Base-by-base conservation (phyloP, 1,140 invertebrate genomes). In the Chelonus insularis region DNA sequence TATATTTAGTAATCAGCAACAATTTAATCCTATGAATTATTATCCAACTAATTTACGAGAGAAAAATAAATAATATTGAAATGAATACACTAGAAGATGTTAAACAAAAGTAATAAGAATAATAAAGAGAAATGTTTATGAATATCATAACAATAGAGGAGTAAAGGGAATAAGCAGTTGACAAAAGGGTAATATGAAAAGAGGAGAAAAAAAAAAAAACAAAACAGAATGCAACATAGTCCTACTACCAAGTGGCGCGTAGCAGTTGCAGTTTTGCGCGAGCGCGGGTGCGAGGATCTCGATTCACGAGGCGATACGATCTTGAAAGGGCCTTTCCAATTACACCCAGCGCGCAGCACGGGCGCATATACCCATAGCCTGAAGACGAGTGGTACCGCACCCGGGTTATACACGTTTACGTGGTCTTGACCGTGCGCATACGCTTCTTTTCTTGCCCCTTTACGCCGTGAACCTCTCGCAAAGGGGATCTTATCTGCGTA, bases 401-500 rank as follows among this genome's bases (percentile, higher is more conserved):
- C 52, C 41, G 60, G 43, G 54, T 51, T 62, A 60, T 52, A 60
- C 23, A 23, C 23, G 55, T 56, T 23, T 18, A 45, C 41, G 41
- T 23, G 12, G 14, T 18, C 14, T 45, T 16, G 0, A 34, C 11
- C 12, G 16, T 14, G 25, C 16, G 23, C 45, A 52, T 20, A 54
- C 25, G 32, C 45, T 0, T 36, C 6, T 25, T 57, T 37, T 11
- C n/a, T 25, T 5, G 25, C 25, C 23, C 50, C 16, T 52, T 34
- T 34, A 60, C 36, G 29, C 58, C 34, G 12, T 54, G 48, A 51
- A 54, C 29, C 14, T 34, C 8, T 21, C 32, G 51, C 56, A 14
- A 39, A 57, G 57, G 54, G 69, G 71, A 72, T 72, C 69, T 72
- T 72, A 72, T 72, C 71, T 70, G 62, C 69, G 69, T 70, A 70